phyloP scores from a whole-genome alignment of 2,113 vertebrate genomes.

The Anoura caudifer region DNA sequence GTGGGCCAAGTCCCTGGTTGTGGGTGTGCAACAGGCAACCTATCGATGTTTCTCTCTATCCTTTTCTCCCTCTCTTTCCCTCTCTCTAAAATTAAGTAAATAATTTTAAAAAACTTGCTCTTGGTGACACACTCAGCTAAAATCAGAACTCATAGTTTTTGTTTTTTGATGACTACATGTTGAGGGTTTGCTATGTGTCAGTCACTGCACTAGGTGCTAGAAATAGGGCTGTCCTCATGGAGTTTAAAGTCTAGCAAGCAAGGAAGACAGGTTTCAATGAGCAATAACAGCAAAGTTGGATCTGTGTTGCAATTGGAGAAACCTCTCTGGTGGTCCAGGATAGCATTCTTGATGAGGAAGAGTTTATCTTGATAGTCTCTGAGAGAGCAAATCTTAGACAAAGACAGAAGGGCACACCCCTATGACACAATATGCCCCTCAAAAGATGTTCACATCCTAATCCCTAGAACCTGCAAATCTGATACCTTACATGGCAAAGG shows the following conservation, averaged over 20 bases:
- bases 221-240: neutral
- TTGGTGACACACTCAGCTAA: neutral
- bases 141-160: neutral
- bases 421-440: neutral
- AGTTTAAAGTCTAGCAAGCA: neutral
- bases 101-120: neutral
- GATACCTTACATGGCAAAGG: neutral
- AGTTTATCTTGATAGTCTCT: neutral
- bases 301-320: neutral
- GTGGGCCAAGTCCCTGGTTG: too few species aligned
- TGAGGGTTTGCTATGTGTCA: neutral
- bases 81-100: too few species aligned
- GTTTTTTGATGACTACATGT: too few species aligned
- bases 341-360: neutral
- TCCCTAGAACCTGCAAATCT: neutral
- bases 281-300: neutral
- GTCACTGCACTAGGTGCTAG: neutral
- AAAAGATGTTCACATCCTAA: neutral
- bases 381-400: neutral
- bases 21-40: too few species aligned
- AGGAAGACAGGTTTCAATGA: neutral
- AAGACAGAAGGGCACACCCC: neutral
- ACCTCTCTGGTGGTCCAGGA: neutral
- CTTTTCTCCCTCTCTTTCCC: too few species aligned
- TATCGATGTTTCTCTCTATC: too few species aligned